These are phyloP conservation scores for Ostrea edulis DNA, from an alignment of 1,140 invertebrate genomes.

Conservation along the genomic window DNA sequence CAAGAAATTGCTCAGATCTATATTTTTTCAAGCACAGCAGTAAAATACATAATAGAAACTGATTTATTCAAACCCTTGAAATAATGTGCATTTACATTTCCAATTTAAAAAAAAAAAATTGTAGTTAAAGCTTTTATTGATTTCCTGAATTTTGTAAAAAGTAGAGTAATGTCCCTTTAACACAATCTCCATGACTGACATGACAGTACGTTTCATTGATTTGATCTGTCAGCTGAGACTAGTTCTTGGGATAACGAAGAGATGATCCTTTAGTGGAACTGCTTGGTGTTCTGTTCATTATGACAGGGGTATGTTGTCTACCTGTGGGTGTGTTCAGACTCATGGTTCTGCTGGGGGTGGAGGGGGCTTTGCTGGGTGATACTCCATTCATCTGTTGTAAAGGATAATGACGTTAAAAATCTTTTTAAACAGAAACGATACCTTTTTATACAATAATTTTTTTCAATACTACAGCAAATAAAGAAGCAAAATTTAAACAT, in stretches of 20 bases:
- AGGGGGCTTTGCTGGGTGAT: conserved; percentile 17
- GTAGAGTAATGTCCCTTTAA: not conserved
- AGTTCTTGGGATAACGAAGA: not conserved
- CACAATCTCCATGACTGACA: not conserved
- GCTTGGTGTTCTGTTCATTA: conserved; percentile 11
- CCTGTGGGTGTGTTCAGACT: conserved; percentile 2
- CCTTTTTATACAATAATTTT: no score
- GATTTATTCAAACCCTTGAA: no score
- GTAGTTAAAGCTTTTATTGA: no score
- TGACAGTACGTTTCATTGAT: not conserved
- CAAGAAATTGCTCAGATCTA: no score
- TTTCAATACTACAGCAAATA: no score
- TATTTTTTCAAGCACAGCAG: no score
- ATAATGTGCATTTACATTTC: no score
- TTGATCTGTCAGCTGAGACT: no score
- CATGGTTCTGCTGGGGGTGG: conserved; percentile 3
- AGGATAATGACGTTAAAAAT: not conserved
- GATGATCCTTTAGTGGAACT: conserved; percentile 13
- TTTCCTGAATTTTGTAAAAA: not conserved
- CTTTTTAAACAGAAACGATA: no score
- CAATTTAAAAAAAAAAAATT: no score
- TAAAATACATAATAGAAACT: no score
- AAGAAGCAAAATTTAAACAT: no score
- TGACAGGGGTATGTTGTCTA: not conserved
- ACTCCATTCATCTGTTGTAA: not conserved